Conservation (phyloP, 2,797 vertebrate genomes). For the Anguilla megastoma region DNA sequence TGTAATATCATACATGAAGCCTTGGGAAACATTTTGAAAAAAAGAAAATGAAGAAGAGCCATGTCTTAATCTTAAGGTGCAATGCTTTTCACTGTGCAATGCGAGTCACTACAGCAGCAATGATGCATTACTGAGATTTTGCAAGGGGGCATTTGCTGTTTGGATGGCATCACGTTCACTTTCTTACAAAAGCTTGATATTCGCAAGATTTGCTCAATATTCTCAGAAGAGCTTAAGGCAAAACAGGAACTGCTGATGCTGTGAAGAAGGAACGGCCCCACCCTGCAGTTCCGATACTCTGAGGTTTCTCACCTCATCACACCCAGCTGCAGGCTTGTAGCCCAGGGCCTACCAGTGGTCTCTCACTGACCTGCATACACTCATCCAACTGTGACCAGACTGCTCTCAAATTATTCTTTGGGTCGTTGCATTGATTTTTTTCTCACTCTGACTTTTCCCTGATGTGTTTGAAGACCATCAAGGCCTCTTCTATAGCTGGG, state of each 20-base stretch:
- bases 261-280: slow-evolving; percentile 48
- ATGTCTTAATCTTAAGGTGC: neutral
- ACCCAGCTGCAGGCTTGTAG: slow-evolving; percentile 56
- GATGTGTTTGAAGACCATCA: neutral
- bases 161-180: slow-evolving; percentile 9
- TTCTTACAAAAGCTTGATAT: slow-evolving; percentile 53
- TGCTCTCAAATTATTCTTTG: neutral
- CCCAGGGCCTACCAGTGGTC: neutral
- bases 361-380: neutral
- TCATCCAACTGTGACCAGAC: neutral
- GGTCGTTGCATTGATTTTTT: neutral
- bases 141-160: slow-evolving; percentile 38
- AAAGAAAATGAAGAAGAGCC: neutral
- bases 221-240: slow-evolving; percentile 50
- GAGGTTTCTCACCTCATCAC: slow-evolving; percentile 53
- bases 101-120: neutral
- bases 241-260: slow-evolving; percentile 69
- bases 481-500: neutral
- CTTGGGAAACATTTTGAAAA: neutral
- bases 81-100: neutral
- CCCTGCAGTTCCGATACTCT: slow-evolving; percentile 52
- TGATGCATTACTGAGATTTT: slow-evolving; percentile 27
- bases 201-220: slow-evolving; percentile 45
- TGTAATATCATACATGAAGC: neutral
- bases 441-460: neutral